Base-by-base conservation (phyloP, 2,113 vertebrate species). In the Xiphophorus hellerii region DNA sequence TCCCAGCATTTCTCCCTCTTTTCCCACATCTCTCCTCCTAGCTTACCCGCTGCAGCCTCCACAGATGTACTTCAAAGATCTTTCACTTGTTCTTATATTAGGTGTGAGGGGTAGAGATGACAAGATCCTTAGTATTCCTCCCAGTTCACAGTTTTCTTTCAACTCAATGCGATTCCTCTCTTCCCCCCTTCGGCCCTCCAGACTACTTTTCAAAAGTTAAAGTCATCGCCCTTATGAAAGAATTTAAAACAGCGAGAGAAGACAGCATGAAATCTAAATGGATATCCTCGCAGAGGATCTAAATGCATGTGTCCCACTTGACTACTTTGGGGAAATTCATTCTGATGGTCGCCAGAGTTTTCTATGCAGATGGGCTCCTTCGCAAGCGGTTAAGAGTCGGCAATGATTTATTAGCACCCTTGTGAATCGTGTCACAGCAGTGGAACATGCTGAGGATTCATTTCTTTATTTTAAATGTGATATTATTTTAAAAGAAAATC, bases 401-500 rank as follows among this genome's bases (percentile, higher is more conserved):
- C n/a, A 31, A 31, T 74, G 69, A 87, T 80, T 74, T 80, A 84
- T 88, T 72, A 83, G 66, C 64, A 72, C 28, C 51, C 68, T 37
- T 1, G 62, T 71, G 71, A 76, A 87, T 83, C 51, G 80, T 11
- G 78, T 76, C 73, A 42, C 20, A 27, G 31, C 14, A 3, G 44
- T 39, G n/a, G 75, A 82, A 73, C 78, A 67, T 79, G 44, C 62
- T 71, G 62, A 37, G 82, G 71, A 39, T 76, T 80, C 64, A 77
- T 80, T 84, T 84, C 33, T 72, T 77, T 77, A 66, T 84, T 87
- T 64, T 77, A 91, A 89, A 74, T 76, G n/a, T 82, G 58, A 85
- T 64, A 82, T 78, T 54, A 77, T 78, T 44, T 66, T 61, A 13
- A 37, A 74, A 83, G 27, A 48, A 81, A 74, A 80, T 72, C 60